A percentile compares a stretch with the other conserved stretches of the same genome.
phyloP scores from a whole-genome alignment of 2,797 vertebrate genomes.

The Glossophaga mutica region DNA sequence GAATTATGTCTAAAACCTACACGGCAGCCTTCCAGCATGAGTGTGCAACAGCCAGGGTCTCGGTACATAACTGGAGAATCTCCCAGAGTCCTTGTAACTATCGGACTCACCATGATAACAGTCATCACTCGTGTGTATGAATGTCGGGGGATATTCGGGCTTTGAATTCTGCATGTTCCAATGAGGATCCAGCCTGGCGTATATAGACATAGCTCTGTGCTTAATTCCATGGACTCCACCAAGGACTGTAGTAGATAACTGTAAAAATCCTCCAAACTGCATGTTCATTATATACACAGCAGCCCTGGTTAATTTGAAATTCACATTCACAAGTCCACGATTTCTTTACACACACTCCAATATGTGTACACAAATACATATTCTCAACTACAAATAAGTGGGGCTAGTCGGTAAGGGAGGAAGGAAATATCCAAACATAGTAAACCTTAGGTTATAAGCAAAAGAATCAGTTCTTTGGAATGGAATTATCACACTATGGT shows the following conservation, averaged over 20 bases:
- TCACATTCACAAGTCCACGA: neutral
- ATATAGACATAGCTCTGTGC: neutral
- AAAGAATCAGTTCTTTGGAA: neutral
- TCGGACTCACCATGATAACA: neutral
- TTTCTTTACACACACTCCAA: neutral
- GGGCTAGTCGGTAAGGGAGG: neutral
- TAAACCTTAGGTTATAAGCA: neutral
- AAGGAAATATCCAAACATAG: neutral
- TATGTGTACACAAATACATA: neutral
- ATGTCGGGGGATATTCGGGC: neutral
- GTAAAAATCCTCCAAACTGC: neutral
- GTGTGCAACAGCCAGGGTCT: accelerated
- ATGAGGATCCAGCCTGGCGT: neutral
- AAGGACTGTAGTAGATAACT: neutral
- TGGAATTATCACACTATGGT: neutral
- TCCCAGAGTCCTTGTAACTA: neutral
- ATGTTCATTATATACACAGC: neutral
- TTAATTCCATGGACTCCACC: neutral
- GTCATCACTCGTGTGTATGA: neutral
- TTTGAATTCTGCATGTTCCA: neutral
- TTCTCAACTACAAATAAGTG: neutral
- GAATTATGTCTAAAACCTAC: neutral
- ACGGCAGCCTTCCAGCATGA: neutral
- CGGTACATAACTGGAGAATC: neutral
- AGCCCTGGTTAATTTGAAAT: neutral